Percentiles rank a stretch among this genome's conserved stretches.
Conservation (phyloP, 2,113 vertebrate species). For the Bos indicus region DNA sequence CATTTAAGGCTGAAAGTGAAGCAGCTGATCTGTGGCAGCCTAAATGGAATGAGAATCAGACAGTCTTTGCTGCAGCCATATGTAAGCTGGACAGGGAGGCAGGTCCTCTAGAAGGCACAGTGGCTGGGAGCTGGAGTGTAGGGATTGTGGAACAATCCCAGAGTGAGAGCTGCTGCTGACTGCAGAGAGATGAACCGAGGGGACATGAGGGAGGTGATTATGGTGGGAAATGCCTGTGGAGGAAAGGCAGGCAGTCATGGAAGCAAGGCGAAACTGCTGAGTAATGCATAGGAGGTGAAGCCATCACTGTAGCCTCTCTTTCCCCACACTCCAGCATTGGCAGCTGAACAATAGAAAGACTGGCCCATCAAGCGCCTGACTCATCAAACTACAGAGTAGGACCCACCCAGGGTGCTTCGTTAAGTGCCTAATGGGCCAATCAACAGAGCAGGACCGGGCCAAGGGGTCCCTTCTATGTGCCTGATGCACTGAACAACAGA, state of each 20-base stretch:
- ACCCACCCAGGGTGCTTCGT: background rate
- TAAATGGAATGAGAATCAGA: background rate
- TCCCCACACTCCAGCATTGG: fast-evolving
- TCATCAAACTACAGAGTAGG: background rate
- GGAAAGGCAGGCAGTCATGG: background rate
- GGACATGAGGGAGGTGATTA: background rate
- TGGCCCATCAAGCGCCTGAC: background rate
- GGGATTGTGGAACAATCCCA: background rate
- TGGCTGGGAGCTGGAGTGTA: background rate
- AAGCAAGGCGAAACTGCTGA: background rate
- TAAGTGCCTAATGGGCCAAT: background rate
- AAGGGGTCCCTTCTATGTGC: background rate
- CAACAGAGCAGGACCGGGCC: background rate
- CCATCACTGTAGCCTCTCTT: background rate
- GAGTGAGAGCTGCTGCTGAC: background rate
- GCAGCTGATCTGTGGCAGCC: background rate
- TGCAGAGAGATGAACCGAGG: background rate
- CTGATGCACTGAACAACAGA: background rate
- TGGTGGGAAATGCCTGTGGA: background rate
- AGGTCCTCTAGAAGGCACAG: background rate
- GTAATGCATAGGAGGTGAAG: background rate
- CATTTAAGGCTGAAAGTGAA: background rate
- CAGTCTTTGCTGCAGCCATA: background rate
- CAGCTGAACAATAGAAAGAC: background rate
- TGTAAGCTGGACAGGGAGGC: background rate